Evolutionary conservation across 2,113 vertebrate species (phyloP).

Genomic region (Pycnonotus jocosus): DNA sequence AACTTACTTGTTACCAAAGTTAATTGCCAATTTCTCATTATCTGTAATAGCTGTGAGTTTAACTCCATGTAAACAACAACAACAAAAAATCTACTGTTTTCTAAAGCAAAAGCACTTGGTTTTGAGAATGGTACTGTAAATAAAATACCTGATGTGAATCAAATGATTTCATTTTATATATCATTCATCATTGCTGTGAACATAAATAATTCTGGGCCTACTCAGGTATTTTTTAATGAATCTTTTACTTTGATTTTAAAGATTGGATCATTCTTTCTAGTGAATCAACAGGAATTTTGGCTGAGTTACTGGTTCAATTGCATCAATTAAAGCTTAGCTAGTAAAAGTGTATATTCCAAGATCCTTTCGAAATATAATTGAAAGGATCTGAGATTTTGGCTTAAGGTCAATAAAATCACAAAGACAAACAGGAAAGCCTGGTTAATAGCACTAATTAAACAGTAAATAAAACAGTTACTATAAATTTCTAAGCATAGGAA

Average conservation of each 20-base stretch:
- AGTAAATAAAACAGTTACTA: background rate
- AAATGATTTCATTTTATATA: background rate
- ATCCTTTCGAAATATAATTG: background rate
- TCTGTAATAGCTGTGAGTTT: background rate
- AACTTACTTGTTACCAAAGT: background rate
- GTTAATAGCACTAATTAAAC: background rate
- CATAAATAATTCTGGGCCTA: background rate
- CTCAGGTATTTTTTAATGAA: background rate
- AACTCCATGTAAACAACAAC: background rate
- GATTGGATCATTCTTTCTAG: background rate
- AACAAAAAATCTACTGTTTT: background rate
- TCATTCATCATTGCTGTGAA: background rate
- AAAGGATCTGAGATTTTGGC: background rate
- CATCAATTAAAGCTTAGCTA: background rate
- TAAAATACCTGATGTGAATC: background rate
- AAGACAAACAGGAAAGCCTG: background rate
- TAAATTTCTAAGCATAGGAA: background rate
- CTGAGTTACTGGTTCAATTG: background rate
- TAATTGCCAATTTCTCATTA: background rate
- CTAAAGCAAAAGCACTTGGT: background rate
- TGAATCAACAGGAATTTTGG: background rate
- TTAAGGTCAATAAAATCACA: background rate
- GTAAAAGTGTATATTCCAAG: background rate
- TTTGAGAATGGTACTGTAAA: background rate
- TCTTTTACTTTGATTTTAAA: background rate